Percentiles rank a stretch among this genome's conserved stretches.
Conservation (phyloP, 2,888 invertebrate species). For the Sclerodermus sp. region DNA sequence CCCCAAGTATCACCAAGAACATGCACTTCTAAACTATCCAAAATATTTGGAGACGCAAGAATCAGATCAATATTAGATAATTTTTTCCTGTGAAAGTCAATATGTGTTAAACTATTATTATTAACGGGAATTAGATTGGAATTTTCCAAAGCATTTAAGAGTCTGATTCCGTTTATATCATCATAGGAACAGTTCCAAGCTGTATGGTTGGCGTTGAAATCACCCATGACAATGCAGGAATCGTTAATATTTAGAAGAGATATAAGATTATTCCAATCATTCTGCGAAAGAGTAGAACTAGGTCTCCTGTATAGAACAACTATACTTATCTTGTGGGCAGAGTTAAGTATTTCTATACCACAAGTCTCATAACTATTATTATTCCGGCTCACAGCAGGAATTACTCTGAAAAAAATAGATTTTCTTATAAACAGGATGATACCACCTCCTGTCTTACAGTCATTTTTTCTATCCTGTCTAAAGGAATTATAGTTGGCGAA, state of each 20-base stretch:
- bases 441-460: conserved; percentile 2
- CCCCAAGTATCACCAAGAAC: neutral
- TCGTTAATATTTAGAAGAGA: neutral
- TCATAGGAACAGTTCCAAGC: conserved; percentile 9
- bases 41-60: neutral
- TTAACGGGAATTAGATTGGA: neutral
- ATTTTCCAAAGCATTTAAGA: neutral
- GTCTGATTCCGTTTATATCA: conserved; percentile 4
- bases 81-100: neutral
- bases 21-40: too few species aligned
- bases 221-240: conserved; percentile 2
- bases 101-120: neutral
- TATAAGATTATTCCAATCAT: conserved; percentile 7
- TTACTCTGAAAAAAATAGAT: neutral
- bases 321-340: neutral
- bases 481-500: neutral
- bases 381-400: neutral
- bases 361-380: conserved; percentile 1
- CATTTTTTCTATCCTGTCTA: conserved; percentile 4
- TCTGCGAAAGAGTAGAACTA: neutral
- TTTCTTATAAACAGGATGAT: conserved; percentile 8
- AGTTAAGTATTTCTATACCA: conserved; percentile 6
- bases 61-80: conserved; percentile 4
- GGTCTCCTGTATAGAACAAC: conserved; percentile 9
- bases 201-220: conserved; percentile 10